Base-by-base conservation (phyloP, 92 coral and sea anemone genomes). In the Palythoa caribaeorum region DNA sequence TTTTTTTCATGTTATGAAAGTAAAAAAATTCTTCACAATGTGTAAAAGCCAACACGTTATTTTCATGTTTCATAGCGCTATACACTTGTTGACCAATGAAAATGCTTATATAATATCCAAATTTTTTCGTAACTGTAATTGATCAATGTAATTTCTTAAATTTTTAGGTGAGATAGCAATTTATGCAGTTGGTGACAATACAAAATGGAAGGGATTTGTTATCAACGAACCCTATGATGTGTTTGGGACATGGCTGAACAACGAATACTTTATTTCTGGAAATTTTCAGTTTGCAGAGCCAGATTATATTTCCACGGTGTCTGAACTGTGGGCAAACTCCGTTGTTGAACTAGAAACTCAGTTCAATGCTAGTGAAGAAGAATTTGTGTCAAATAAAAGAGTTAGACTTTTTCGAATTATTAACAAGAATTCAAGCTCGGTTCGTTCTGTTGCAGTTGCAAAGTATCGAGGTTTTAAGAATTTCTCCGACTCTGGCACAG, bases 171-270 rank as follows among this genome's bases (percentile, higher is more conserved):
- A 95, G 76, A 95, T 95, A 51, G 90, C 89, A 44, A 89, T 95
- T 28, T 93, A 88, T 70, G 50, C 85, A 47, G 40, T 94, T 28
- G 92, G 84, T 8, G 89, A 85, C 9, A 70, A 38, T 14, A 44
- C 60, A 6, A 68, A 38, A 9, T 76, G 83, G 40, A 83, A 65
- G 4, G 80, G 86, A 14, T 78, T 63, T 71, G 74, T 84, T 28
- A 87, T 86, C 73, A 95, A 88, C 54, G 98, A 89, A 80, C 98
- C 98, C 5, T 95, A 95, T 21, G 98, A 95, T 70, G 96, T 95
- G 70, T 95, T 93, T 83, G 98, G 98, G 59, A 93, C 98, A 0
- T 95, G 98, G 98, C 78, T 95, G 47, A 89, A 91, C 68, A 92
- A 85, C 76, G 87, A 90, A 19, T 87, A 84, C 79, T 95, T 86